phyloP scores from a whole-genome alignment of 1,140 invertebrate genomes.

The Holcopasites calliopsidis region DNA sequence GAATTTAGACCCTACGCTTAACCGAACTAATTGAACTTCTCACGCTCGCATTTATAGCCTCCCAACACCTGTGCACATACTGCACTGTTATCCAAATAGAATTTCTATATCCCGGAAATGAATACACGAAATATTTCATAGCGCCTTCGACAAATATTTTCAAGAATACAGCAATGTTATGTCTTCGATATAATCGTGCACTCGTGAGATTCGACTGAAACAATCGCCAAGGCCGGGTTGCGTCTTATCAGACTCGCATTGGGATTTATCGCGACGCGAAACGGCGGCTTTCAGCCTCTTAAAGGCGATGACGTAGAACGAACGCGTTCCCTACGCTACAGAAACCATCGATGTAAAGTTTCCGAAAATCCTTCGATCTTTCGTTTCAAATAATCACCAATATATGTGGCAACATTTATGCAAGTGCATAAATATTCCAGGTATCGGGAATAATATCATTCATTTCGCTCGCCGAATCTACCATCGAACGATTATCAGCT shows the following conservation, averaged over 20 bases:
- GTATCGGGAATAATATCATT: too few species aligned
- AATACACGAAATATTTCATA: too few species aligned
- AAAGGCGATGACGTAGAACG: constrained; percentile 48
- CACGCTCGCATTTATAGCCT: background rate
- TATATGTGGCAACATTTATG: too few species aligned
- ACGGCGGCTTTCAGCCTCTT: constrained; percentile 49
- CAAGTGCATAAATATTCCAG: too few species aligned
- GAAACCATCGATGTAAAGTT: too few species aligned
- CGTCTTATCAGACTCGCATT: constrained; percentile 19
- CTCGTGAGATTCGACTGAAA: background rate
- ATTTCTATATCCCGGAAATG: too few species aligned
- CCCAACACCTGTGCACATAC: too few species aligned
- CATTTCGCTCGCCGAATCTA: too few species aligned
- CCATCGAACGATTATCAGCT: background rate
- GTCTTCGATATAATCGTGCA: background rate
- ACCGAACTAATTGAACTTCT: constrained; percentile 16
- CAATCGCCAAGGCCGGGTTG: constrained; percentile 10
- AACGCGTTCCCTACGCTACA: background rate
- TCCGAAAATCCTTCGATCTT: background rate
- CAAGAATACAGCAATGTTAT: too few species aligned
- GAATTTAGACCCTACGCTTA: constrained; percentile 12
- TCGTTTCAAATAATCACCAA: too few species aligned
- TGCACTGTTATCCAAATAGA: background rate
- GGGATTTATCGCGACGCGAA: constrained; percentile 19
- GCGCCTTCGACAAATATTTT: too few species aligned